These are phyloP conservation scores for Haemorhous mexicanus DNA, from an alignment of 2,113 vertebrate species.

Conservation along the genomic window DNA sequence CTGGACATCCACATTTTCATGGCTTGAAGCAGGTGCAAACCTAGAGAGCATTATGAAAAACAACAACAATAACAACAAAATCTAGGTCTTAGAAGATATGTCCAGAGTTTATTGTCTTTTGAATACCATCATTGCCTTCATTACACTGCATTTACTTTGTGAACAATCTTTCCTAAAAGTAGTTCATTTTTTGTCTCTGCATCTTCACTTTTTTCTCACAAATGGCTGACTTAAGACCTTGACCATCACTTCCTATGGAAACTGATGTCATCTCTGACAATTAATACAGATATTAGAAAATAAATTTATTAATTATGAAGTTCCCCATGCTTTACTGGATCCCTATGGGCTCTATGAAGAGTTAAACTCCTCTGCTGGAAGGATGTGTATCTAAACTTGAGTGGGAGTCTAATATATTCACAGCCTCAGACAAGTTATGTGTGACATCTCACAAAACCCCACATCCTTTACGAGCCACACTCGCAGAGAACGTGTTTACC, in stretches of 20 bases:
- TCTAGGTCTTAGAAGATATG: not conserved
- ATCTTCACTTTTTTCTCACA: not conserved
- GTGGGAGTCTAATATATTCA: not conserved
- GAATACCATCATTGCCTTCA: not conserved
- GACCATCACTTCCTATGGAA: not conserved
- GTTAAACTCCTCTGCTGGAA: not conserved
- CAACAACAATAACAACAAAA: not conserved
- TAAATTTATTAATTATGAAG: not conserved
- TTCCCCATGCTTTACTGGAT: not conserved
- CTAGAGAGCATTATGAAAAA: not conserved
- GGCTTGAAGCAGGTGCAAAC: not conserved
- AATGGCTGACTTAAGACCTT: not conserved
- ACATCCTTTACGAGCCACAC: not conserved
- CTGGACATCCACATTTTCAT: not conserved
- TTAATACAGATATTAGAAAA: not conserved
- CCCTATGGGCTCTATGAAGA: not conserved
- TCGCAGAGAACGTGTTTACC: not conserved
- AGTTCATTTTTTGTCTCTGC: not conserved
- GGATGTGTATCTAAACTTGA: not conserved
- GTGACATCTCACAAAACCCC: not conserved
- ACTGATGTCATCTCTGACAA: not conserved
- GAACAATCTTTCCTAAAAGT: not conserved
- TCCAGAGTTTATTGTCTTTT: not conserved
- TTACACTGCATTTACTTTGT: not conserved
- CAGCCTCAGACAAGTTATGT: not conserved